Conservation (phyloP, 1,140 invertebrate species). For the Dryas iulia region DNA sequence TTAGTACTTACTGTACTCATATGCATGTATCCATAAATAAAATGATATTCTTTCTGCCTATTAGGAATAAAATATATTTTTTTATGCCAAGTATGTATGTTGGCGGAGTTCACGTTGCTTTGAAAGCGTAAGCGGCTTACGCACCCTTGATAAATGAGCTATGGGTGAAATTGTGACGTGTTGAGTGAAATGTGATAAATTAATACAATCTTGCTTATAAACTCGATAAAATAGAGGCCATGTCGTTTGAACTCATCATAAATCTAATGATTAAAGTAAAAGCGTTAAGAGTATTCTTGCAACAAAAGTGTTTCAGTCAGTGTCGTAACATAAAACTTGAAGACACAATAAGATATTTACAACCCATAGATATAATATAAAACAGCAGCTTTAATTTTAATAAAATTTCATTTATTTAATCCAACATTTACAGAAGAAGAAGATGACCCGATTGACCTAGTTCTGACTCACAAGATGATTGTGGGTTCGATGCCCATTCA, state of each 20-base stretch:
- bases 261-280: not conserved
- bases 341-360: no score
- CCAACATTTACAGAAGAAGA: no score
- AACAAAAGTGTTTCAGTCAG: not conserved
- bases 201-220: not conserved
- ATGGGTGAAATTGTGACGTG: not conserved
- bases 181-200: conserved; percentile 4
- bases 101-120: not conserved
- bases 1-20: no score
- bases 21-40: not conserved
- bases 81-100: not conserved
- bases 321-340: no score
- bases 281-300: no score
- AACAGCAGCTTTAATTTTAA: no score
- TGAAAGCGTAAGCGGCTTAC: not conserved
- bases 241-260: not conserved
- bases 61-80: not conserved
- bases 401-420: no score
- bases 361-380: no score
- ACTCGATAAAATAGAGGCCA: not conserved
- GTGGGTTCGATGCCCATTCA: no score
- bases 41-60: not conserved
- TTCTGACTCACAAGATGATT: no score
- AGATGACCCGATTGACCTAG: no score
- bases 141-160: not conserved